Percentiles rank a stretch among this genome's conserved stretches.
Evolutionary conservation across 2,113 vertebrate genomes (phyloP).

Genomic region (Poeciliopsis turrubarensis): DNA sequence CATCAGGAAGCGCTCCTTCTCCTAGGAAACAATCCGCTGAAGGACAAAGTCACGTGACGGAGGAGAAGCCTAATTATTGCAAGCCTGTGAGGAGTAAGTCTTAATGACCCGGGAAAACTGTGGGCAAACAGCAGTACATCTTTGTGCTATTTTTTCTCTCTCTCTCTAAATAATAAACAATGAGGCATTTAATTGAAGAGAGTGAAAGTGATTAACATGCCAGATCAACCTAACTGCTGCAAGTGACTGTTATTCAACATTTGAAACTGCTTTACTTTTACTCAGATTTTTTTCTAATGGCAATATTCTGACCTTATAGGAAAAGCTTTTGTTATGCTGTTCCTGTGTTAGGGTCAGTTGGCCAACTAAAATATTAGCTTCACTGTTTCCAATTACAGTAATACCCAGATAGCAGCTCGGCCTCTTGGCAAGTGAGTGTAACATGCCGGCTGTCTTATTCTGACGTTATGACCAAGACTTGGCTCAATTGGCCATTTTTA

Average conservation of each 20-base stretch:
- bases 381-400: constrained; percentile 45
- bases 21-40: constrained; percentile 75
- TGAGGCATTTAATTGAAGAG: constrained; percentile 28
- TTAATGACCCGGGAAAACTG: constrained; percentile 43
- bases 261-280: background rate
- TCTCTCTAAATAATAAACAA: constrained; percentile 43
- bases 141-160: constrained; percentile 20
- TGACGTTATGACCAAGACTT: constrained; percentile 33
- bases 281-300: background rate
- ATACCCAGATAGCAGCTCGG: constrained; percentile 26
- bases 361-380: constrained; percentile 48
- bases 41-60: constrained; percentile 73
- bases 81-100: constrained; percentile 92
- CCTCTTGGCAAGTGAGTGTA: constrained; percentile 29
- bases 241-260: constrained; percentile 5
- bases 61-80: constrained; percentile 76
- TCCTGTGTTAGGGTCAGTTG: constrained; percentile 2
- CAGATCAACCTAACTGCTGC: background rate
- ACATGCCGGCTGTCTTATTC: constrained; percentile 32
- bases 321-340: constrained; percentile 30
- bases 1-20: constrained; percentile 69
- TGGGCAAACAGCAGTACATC: constrained; percentile 45
- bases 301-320: background rate
- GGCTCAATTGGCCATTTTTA: constrained; percentile 26
- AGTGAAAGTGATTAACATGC: constrained; percentile 23